Conservation (phyloP, 2,888 invertebrate genomes). For the Macaria liturata region DNA sequence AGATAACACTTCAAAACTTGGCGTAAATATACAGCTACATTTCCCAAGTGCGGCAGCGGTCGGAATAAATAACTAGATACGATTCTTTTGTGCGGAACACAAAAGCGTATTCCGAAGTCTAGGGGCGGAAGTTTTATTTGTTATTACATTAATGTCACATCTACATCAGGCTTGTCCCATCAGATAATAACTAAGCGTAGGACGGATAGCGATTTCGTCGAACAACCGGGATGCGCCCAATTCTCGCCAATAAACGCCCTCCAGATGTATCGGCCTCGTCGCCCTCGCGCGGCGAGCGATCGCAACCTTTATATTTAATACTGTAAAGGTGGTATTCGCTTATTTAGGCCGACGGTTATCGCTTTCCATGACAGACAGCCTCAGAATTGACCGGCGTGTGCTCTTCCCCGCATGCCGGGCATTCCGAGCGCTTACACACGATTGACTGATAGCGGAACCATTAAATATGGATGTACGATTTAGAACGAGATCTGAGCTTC, state of each 20-base stretch:
- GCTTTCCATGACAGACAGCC: constrained; percentile 53
- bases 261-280: constrained; percentile 69
- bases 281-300: constrained; percentile 54
- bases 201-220: constrained; percentile 77
- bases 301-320: constrained; percentile 57
- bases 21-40: constrained; percentile 18
- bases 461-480: constrained; percentile 53
- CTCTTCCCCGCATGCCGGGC: constrained; percentile 55
- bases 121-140: constrained; percentile 54
- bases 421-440: constrained; percentile 57
- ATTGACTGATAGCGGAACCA: constrained; percentile 55
- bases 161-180: constrained; percentile 63
- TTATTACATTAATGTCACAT: constrained; percentile 61
- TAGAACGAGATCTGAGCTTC: constrained; percentile 44
- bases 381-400: constrained; percentile 67
- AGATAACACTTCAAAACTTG: constrained; percentile 5
- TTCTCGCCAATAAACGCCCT: constrained; percentile 80
- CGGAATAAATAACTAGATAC: constrained; percentile 35
- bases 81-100: constrained; percentile 39
- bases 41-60: constrained; percentile 16
- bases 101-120: constrained; percentile 39
- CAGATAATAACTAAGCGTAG: constrained; percentile 69
- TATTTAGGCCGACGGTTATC: constrained; percentile 51
- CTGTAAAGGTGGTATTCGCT: constrained; percentile 61
- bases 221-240: constrained; percentile 82